Percentiles rank a stretch among this genome's conserved stretches.
phyloP scores from a whole-genome alignment of 1,140 invertebrate species.

The Procambarus virginalis region DNA sequence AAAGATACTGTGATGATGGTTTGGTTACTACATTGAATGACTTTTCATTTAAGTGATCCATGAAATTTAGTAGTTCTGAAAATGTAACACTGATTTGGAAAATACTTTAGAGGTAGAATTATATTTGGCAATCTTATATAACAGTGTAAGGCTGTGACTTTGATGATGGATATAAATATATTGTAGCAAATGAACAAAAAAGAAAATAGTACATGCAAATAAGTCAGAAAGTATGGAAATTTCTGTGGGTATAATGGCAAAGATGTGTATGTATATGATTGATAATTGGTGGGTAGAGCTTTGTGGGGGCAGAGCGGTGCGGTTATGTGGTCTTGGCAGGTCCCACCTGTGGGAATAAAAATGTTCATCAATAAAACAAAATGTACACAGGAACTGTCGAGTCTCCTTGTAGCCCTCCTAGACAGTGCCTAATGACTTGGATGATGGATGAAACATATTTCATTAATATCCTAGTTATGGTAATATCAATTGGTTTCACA shows the following conservation, averaged over 20 bases:
- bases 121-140: not conserved
- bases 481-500: too few species aligned
- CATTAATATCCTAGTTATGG: too few species aligned
- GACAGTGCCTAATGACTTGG: not conserved
- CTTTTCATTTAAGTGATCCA: not conserved
- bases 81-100: not conserved
- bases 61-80: not conserved
- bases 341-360: conserved; percentile 56
- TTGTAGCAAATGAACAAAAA: not conserved
- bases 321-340: conserved; percentile 59
- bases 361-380: conserved; percentile 62
- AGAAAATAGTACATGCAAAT: not conserved
- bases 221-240: not conserved
- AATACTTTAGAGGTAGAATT: not conserved
- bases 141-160: not conserved
- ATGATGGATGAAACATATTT: not conserved
- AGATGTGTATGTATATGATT: not conserved
- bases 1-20: not conserved
- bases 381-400: conserved; percentile 49
- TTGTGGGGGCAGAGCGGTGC: conserved; percentile 55
- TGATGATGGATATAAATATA: not conserved
- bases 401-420: conserved; percentile 38
- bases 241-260: not conserved
- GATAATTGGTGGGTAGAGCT: conserved; percentile 1
- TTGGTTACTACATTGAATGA: not conserved